Conservation (phyloP, 2,797 vertebrate species). For the Argya squamiceps region DNA sequence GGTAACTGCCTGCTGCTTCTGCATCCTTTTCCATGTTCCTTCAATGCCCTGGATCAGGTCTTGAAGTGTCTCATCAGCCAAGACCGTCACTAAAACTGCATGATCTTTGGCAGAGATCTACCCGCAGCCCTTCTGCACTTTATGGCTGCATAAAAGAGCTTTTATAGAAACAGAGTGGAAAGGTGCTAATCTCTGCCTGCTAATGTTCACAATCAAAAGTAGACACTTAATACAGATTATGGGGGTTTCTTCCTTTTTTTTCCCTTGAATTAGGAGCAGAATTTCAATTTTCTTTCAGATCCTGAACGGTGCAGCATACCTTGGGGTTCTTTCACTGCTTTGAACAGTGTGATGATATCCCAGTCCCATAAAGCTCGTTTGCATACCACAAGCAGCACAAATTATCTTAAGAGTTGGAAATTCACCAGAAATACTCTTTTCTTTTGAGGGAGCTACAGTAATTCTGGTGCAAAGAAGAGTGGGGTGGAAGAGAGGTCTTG, state of each 20-base stretch:
- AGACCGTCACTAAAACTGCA: not conserved
- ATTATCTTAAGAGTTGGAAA: not conserved
- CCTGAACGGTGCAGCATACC: not conserved
- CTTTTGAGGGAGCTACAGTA: not conserved
- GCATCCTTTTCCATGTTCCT: not conserved
- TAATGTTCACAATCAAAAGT: not conserved
- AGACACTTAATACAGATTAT: not conserved
- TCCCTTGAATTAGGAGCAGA: not conserved
- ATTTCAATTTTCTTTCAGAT: not conserved
- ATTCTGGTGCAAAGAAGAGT: not conserved
- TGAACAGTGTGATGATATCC: not conserved
- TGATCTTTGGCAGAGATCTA: not conserved
- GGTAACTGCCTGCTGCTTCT: constrained; percentile 33
- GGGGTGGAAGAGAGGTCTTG: not conserved
- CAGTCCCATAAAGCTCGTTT: not conserved
- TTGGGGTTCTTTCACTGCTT: not conserved
- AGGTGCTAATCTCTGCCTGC: not conserved
- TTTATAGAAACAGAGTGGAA: not conserved
- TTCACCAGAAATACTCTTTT: not conserved
- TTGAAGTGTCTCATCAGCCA: not conserved
- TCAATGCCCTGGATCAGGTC: not conserved
- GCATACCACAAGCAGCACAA: not conserved
- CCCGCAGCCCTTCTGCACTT: not conserved
- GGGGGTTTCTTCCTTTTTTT: not conserved
- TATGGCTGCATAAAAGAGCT: not conserved